Conservation (phyloP, 2,888 invertebrate genomes). For the Endotricha flammealis region DNA sequence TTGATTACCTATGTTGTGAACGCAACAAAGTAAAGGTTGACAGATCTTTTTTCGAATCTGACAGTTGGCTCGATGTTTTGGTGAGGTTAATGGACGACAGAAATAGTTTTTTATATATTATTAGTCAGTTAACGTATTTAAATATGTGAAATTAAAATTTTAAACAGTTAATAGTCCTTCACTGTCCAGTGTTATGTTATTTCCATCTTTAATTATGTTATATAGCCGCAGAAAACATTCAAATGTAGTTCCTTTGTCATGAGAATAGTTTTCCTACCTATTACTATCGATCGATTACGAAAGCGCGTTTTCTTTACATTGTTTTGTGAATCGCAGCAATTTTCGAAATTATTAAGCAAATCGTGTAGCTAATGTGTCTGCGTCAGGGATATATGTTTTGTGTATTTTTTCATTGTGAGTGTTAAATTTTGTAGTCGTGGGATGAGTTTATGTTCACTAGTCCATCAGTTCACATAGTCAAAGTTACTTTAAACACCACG, state of each 20-base stretch:
- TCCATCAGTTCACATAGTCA: slow-evolving; percentile 31
- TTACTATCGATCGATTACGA: slow-evolving; percentile 75
- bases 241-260: slow-evolving; percentile 66
- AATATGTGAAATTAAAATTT: slow-evolving; percentile 39
- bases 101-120: slow-evolving; percentile 57
- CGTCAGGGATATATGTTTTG: slow-evolving; percentile 23
- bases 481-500: slow-evolving; percentile 33
- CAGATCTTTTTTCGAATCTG: no score
- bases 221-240: slow-evolving; percentile 22
- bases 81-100: slow-evolving; percentile 61
- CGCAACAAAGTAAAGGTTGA: no score
- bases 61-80: slow-evolving; percentile 46
- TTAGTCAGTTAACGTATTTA: slow-evolving; percentile 35
- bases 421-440: slow-evolving; percentile 36
- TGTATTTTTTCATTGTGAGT: slow-evolving; percentile 17
- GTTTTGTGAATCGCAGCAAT: slow-evolving; percentile 28
- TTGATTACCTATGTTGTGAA: not conserved
- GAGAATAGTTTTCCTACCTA: slow-evolving; percentile 58
- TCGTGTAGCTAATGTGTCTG: slow-evolving; percentile 24
- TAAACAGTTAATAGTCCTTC: slow-evolving; percentile 24
- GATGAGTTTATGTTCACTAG: slow-evolving; percentile 48
- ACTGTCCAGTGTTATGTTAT: slow-evolving; percentile 32
- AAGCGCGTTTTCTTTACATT: slow-evolving; percentile 53
- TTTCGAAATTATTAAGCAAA: slow-evolving; percentile 18
- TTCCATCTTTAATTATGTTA: slow-evolving; percentile 20